Conservation (phyloP, 2,888 invertebrate genomes). For the Phragmatobia fuliginosa region DNA sequence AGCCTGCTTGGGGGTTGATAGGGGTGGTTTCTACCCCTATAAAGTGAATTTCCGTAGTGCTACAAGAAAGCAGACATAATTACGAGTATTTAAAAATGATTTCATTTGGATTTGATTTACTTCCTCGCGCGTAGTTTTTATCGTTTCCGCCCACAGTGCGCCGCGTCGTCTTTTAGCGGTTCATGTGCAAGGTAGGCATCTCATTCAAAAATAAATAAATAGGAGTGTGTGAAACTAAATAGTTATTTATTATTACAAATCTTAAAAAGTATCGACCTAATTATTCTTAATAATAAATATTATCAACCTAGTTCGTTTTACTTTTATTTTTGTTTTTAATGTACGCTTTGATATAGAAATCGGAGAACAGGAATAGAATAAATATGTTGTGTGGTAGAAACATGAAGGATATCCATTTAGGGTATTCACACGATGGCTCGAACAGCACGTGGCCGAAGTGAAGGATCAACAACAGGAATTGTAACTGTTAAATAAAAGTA, state of each 20-base stretch:
- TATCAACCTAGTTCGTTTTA: constrained; percentile 56
- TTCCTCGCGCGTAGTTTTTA: too few relatives aligned
- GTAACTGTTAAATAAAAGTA: constrained; percentile 75
- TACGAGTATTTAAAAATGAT: too few relatives aligned
- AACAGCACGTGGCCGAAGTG: constrained; percentile 87
- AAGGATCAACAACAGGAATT: constrained; percentile 88
- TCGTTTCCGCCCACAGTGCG: too few relatives aligned
- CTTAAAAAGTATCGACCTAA: constrained; percentile 10
- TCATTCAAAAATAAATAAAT: background rate
- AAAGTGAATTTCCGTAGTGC: too few relatives aligned
- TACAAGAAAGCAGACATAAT: too few relatives aligned
- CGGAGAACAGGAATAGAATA: constrained; percentile 89
- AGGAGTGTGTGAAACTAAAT: constrained; percentile 1
- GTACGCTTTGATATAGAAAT: constrained; percentile 91
- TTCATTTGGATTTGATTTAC: too few relatives aligned
- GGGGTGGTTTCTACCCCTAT: too few relatives aligned
- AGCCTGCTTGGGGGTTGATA: too few relatives aligned
- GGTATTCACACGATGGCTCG: constrained; percentile 88
- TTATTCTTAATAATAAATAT: background rate
- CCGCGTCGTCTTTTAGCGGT: too few relatives aligned
- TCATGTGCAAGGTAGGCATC: too few relatives aligned
- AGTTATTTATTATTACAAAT: constrained; percentile 8
- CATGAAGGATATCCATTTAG: constrained; percentile 85
- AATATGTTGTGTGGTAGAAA: constrained; percentile 89
- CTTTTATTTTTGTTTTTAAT: constrained; percentile 77